phyloP scores from a whole-genome alignment of 2,113 vertebrate genomes.

The Cochlearius cochlearius region DNA sequence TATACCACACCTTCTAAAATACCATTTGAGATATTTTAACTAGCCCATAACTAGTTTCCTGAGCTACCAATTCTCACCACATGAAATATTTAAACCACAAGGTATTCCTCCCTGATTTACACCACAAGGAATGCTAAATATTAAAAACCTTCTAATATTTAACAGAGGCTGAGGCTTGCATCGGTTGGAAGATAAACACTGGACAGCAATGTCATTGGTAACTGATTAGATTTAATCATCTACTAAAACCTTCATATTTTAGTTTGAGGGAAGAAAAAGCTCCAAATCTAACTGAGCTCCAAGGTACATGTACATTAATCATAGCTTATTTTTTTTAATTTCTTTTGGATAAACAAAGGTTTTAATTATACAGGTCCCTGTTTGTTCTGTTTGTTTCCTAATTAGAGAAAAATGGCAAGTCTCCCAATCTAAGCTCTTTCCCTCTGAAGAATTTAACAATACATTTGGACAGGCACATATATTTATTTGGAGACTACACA shows the following conservation, averaged over 20 bases:
- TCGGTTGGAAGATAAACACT: background rate
- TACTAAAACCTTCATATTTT: background rate
- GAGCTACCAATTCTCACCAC: background rate
- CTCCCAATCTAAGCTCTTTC: conserved; percentile 57
- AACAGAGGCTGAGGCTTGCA: background rate
- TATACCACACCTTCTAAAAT: background rate
- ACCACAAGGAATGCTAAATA: background rate
- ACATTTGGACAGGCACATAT: conserved; percentile 58
- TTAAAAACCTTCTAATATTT: background rate
- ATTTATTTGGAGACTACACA: conserved; percentile 69
- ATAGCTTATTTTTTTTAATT: conserved; percentile 8
- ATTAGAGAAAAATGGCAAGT: conserved; percentile 72
- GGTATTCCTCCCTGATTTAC: background rate
- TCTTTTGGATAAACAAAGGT: conserved; percentile 66
- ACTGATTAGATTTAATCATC: background rate
- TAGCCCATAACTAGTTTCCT: background rate
- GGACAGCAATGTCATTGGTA: background rate
- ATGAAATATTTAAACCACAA: background rate
- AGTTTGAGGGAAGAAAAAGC: conserved; percentile 19
- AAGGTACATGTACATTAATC: conserved; percentile 46
- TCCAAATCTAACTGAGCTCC: background rate
- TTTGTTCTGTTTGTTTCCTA: conserved; percentile 67
- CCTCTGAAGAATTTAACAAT: conserved; percentile 68
- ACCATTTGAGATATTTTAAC: background rate
- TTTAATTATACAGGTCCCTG: conserved; percentile 69